Base-by-base conservation (phyloP, 2,888 invertebrate species). In the Apoda limacodes region DNA sequence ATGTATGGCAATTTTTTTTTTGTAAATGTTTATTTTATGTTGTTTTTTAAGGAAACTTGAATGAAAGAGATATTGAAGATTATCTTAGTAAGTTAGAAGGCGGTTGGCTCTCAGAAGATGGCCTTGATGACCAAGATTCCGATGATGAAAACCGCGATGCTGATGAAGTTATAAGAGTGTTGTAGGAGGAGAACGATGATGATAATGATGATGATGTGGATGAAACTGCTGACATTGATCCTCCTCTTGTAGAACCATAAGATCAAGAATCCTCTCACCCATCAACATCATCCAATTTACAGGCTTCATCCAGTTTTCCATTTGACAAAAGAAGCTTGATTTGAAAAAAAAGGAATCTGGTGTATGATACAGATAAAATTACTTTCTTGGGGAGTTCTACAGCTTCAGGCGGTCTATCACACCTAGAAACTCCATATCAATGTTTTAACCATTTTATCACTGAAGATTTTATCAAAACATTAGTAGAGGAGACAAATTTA, bases 271-370 rank as follows among this genome's bases (percentile, higher is more conserved):
- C 42, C 46, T 42, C 46, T 45, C 45, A 50, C 45, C 13, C 49
- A 49, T 46, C 42, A 45, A 25, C 42, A 40, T 39, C 43, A 43
- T 45, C 37, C 34, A 41, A 48, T 44, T 45, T 45, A 37, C 43
- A 41, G 38, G 47, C 46, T 45, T 50, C 45, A 46, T 46, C 46
- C 39, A 46, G 47, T 50, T 48, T 49, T 53, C 2, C 34, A 45
- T 55, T 54, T 49, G 48, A 52, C 41, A 55, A 55, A 55, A 54
- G 50, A 52, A 53, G 29, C 35, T 41, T 44, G 46, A 52, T 55
- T 39, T 50, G 50, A 51, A 52, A 51, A 48, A 49, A 52, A 49
- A 46, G 48, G 35, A 46, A 46, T 46, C 42, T 55, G 32, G 7
- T 48, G 43, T 50, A 40, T 45, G 48, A 52, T 28, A 29, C 39